phyloP scores from a whole-genome alignment of 2,888 invertebrate species.

The Plusia festucae region DNA sequence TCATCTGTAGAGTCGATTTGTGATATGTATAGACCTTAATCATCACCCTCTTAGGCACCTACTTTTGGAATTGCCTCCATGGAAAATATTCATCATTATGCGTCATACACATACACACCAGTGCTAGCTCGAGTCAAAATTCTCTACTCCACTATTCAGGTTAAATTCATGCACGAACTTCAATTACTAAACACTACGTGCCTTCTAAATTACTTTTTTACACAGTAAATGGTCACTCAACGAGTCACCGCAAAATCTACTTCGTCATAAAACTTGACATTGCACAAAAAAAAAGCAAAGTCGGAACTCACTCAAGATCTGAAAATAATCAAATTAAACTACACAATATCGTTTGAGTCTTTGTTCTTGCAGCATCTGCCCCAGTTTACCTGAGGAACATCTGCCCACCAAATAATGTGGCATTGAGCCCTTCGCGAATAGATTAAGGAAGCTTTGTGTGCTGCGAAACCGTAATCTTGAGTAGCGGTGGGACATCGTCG shows the following conservation, averaged over 20 bases:
- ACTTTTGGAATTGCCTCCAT: not conserved
- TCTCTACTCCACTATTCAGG: not conserved
- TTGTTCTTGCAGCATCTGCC: constrained; percentile 82
- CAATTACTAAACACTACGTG: not conserved
- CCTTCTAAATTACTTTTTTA: not conserved
- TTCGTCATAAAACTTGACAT: not conserved
- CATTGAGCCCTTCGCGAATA: constrained; percentile 79
- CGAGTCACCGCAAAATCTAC: not conserved
- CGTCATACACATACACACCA: no score
- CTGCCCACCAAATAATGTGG: constrained; percentile 72
- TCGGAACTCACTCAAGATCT: constrained; percentile 43
- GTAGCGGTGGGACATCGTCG: constrained; percentile 62
- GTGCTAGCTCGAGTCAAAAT: no score
- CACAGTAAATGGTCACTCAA: not conserved
- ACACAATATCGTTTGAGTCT: constrained; percentile 67
- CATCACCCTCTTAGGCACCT: not conserved
- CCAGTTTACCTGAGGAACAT: constrained; percentile 84
- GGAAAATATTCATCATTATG: no score
- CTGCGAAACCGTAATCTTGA: constrained; percentile 77
- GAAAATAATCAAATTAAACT: constrained; percentile 81
- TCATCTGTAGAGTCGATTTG: not conserved
- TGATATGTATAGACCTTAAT: not conserved
- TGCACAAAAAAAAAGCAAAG: constrained; percentile 8
- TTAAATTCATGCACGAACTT: constrained; percentile 4
- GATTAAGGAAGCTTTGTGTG: constrained; percentile 79